Evolutionary conservation across 2,113 vertebrate species (phyloP), one percentile per base, ranked within the genome.

Genomic region (Dipodomys merriami): DNA sequence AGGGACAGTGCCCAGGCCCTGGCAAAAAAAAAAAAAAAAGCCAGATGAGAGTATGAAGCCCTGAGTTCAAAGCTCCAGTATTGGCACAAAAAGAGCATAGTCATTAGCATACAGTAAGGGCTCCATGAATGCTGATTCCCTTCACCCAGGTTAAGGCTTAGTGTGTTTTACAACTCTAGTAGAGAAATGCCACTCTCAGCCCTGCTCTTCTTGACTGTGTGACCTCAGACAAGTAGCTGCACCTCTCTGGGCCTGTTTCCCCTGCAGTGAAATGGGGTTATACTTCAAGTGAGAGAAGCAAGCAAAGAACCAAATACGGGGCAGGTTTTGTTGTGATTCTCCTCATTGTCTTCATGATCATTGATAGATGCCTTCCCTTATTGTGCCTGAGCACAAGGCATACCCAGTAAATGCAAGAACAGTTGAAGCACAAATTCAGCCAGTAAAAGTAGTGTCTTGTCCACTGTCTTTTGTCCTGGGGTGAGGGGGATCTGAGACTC

Each of bases 321-420:
- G 30, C 6, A 77, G 62, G 30, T 6, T 27, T 69, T 13, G 18
- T 60, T 62, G 39, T 27, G 29, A 23, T 35, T 69, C 2, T 33
- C 69, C 49, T 33, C 65, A 33, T 15, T 69, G 20, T n/a, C 30
- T 53, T 53, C 35, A 20, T n/a, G 73, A 71, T 35, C 15, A 4
- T 57, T 77, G 78, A 33, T 19, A 1, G 2, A 8, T 6, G 13
- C 49, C 53, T 4, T 35, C 18, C 62, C 39, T 80, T 33, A 20
- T 62, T 67, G 69, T 71, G 46, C 35, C 68, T 67, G 44, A 1
- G 73, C 30, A 77, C 73, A 72, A 5, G 68, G 76, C 23, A 49
- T 30, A 27, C 29, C 69, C 83, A 90, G 29, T 29, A 84, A 92
- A 90, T 73, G 65, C 25, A 93, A 67, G 73, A 71, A 53, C 30